These are phyloP conservation scores for Clarias gariepinus DNA, from an alignment of 2,113 vertebrate genomes.

Conservation along the genomic window DNA sequence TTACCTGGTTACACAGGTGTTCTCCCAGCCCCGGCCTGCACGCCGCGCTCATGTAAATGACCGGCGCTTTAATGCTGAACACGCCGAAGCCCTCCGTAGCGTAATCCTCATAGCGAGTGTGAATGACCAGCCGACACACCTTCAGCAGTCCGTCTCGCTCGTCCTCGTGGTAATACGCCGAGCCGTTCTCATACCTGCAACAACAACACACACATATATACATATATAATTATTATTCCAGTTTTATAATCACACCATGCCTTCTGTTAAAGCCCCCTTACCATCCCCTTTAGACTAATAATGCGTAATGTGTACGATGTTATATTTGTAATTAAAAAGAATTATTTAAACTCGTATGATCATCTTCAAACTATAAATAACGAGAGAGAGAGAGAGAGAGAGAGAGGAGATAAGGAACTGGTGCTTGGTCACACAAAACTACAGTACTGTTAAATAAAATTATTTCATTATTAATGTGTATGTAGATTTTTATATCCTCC, in stretches of 20 bases:
- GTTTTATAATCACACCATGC: background rate
- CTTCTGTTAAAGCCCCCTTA: no score
- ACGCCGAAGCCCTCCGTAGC: conserved; percentile 83
- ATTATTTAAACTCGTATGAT: no score
- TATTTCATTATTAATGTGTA: no score
- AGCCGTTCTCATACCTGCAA: conserved; percentile 92
- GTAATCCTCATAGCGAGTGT: conserved; percentile 90
- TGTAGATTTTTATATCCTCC: no score
- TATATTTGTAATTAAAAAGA: no score
- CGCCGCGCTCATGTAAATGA: conserved; percentile 91
- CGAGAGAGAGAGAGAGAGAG: no score
- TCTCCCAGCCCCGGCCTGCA: conserved; percentile 89
- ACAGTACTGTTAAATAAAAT: no score
- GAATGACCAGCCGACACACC: conserved; percentile 87
- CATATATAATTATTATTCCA: background rate
- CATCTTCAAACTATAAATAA: no score
- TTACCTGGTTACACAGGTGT: conserved; percentile 91
- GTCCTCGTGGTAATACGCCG: conserved; percentile 93
- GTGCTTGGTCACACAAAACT: no score
- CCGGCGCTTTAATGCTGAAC: conserved; percentile 80
- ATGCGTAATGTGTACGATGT: no score
- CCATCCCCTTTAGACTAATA: no score
- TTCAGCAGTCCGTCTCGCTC: conserved; percentile 90
- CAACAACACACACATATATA: background rate
- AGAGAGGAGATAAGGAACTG: no score